These are phyloP conservation scores for Procambarus virginalis DNA, from an alignment of 1,140 invertebrate genomes.

Conservation along the genomic window DNA sequence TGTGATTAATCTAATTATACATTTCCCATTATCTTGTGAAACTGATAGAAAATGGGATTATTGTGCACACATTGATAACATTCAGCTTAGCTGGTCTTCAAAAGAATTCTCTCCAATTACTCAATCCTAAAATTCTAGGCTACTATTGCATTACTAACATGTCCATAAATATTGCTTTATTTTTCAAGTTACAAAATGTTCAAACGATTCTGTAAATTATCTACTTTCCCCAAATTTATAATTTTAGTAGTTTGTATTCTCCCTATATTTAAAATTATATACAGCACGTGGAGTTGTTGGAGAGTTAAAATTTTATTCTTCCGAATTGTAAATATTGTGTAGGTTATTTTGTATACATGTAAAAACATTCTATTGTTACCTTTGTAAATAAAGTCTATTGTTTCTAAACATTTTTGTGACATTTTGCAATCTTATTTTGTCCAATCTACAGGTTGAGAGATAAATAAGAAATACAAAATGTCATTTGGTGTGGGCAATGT, in stretches of 20 bases:
- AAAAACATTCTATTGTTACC: constrained; percentile 62
- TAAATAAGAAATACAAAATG: no score
- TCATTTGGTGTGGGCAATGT: no score
- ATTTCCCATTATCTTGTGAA: constrained; percentile 51
- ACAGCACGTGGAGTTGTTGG: constrained; percentile 35
- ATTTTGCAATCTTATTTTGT: not conserved
- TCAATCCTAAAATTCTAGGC: not conserved
- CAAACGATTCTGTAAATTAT: not conserved
- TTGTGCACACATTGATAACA: constrained; percentile 34
- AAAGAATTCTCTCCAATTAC: not conserved
- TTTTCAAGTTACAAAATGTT: not conserved
- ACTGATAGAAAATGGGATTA: constrained; percentile 54
- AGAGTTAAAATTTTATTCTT: constrained; percentile 60
- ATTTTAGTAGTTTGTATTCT: not conserved
- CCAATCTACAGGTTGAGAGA: no score
- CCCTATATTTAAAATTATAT: not conserved
- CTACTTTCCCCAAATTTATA: not conserved
- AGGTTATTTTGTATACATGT: constrained; percentile 61
- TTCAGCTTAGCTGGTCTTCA: not conserved
- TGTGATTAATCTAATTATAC: constrained; percentile 1
- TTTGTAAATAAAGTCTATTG: constrained; percentile 67
- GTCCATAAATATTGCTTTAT: not conserved
- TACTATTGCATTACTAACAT: constrained; percentile 1
- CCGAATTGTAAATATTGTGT: constrained; percentile 59
- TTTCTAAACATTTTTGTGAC: constrained; percentile 31